Percentiles rank a stretch among this genome's conserved stretches.
These are phyloP conservation scores for Eira barbara DNA, from an alignment of 2,113 vertebrate genomes.

Conservation along the genomic window DNA sequence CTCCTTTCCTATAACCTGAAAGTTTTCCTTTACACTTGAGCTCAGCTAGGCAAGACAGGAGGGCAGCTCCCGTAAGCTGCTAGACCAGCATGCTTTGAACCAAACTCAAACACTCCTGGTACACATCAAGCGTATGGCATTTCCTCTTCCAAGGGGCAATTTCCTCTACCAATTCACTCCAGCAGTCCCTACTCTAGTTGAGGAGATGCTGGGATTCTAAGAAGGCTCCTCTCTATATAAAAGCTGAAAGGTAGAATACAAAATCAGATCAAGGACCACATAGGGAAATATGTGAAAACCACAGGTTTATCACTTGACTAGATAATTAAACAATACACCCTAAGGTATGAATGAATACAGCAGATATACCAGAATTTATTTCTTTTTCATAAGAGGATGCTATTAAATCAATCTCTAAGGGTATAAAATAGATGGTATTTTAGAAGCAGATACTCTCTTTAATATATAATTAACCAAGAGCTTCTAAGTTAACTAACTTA, in stretches of 20 bases:
- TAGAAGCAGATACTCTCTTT: not conserved
- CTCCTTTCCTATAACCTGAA: not conserved
- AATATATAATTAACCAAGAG: not conserved
- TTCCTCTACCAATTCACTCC: conserved; percentile 20
- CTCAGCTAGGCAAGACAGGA: not conserved
- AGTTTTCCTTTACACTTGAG: not conserved
- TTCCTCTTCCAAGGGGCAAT: conserved; percentile 55
- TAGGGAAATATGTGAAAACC: not conserved
- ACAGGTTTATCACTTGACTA: not conserved
- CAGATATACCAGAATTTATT: not conserved
- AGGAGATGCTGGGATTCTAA: not conserved
- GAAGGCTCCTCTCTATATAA: not conserved
- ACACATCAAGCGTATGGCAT: not conserved
- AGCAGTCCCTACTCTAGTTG: not conserved
- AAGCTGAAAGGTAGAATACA: not conserved
- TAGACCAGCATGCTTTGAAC: not conserved
- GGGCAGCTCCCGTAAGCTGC: not conserved
- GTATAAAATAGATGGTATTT: not conserved
- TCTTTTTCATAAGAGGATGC: not conserved
- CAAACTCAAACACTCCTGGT: not conserved
- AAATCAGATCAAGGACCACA: not conserved
- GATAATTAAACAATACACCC: conserved; percentile 5
- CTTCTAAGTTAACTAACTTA: not conserved
- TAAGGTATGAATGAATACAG: not conserved
- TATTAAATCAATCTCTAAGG: not conserved